Base-by-base conservation (phyloP, 2,797 vertebrate species). In the Acridotheres tristis region DNA sequence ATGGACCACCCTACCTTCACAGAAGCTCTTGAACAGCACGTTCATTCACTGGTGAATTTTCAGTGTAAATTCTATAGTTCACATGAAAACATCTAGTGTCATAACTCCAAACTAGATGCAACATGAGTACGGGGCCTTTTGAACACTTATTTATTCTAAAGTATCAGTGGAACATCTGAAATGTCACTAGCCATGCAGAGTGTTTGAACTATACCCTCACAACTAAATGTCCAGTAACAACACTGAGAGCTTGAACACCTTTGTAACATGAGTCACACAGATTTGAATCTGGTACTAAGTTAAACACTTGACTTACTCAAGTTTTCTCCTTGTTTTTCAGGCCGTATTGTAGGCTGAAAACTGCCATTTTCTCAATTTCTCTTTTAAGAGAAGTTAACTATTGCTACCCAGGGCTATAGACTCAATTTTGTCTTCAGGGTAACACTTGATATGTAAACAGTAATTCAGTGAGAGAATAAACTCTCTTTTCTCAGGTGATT, bases 121-220 rank as follows among this genome's bases (percentile, higher is more conserved):
- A 26, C 19, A 47, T 21, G 11, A 30, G 2, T 38, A 42, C 1
- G 4, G 5, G 11, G 3, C 5, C 4, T 77, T 40, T 29, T 23
- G 30, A 88, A 25, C 9, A 26, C 7, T 8, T 4, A 0, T 16
- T 26, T 77, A 12, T 57, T 71, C 21, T 65, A 14, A 10, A 68
- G 9, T n/a, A 36, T 36, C 27, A 42, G 4, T 27, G 38, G 9
- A 25, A 6, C 5, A 54, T 22, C 40, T 67, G 34, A 74, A 82
- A 66, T 42, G 7, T 38, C 29, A 53, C 10, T 29, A 29, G 21
- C 22, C 11, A 16, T 26, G 32, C 22, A n/a, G 15, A 20, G 10
- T n/a, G 11, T 3, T 20, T 77, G 57, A 85, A 29, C 3, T 25
- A 5, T 6, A 45, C 8, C 5, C 36, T 85, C 57, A 67, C 13